Base-by-base conservation (phyloP, 2,113 vertebrate genomes). In the Bos javanicus region DNA sequence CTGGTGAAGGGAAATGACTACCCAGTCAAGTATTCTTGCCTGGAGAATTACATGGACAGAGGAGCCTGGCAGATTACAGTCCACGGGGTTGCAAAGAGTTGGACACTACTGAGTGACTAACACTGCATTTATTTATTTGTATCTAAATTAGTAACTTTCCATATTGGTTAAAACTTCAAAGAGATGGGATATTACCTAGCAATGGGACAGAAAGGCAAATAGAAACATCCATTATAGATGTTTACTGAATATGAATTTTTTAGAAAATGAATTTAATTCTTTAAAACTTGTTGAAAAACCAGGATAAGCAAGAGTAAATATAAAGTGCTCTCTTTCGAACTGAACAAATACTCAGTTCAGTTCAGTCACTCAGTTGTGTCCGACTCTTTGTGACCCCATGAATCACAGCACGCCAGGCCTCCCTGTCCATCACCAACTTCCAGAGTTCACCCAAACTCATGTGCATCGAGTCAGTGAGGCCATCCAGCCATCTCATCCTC, bases 231-330 rank as follows among this genome's bases (percentile, higher is more conserved):
- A 19, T 57, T 33, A 39, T 43, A 56, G n/a, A 28, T 3, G 15
- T 54, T 76, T 50, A 39, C 36, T 21, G 56, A 54, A 36, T 9
- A 23, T 0, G n/a, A 13, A 9, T 62, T 54, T 74, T 93, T 80
- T 4, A 90, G 64, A 84, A 89, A 96, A 91, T 33, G 56, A 26
- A 83, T 71, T 28, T 84, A 48, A 48, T 8, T 90, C 94, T 85
- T 62, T 23, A 91, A 91, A 88, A 64, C 43, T 54, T 94, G 85
- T 87, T 52, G 19, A 84, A 80, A 93, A 54, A 59, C 23, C 39
- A 94, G 56, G 76, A 78, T 48, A 88, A 57, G 56, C 15, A 46
- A 88, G 64, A 76, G 30, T 52, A 76, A 17, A 11, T 5, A 21
- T 43, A 86, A 81, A 56, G 17, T 39, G 19, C 36, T 43, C 43